Evolutionary conservation across 2,113 vertebrate genomes (phyloP).

Genomic region (Taxidea taxus): DNA sequence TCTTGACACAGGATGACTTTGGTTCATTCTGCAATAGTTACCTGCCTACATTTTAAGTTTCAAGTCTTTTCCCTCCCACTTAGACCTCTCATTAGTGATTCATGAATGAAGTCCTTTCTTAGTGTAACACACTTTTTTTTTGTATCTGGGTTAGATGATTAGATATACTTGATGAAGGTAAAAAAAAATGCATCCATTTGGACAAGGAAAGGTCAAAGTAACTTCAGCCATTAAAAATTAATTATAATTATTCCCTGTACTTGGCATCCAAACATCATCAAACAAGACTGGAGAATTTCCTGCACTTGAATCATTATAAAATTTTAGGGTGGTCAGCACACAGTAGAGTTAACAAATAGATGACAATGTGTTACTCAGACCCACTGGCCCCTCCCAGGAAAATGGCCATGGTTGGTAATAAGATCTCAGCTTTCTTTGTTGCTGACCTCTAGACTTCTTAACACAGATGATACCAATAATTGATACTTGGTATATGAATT

Average conservation of each 20-base stretch:
- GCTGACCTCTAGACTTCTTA: not conserved
- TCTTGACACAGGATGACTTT: constrained; percentile 20
- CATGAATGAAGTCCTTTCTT: not conserved
- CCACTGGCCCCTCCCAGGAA: not conserved
- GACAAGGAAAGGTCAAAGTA: not conserved
- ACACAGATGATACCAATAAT: not conserved
- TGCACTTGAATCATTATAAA: not conserved
- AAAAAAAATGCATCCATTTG: not conserved
- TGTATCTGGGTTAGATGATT: not conserved
- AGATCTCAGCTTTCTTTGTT: not conserved
- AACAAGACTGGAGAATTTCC: not conserved
- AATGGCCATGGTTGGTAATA: not conserved
- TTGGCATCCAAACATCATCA: not conserved
- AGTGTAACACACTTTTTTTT: not conserved
- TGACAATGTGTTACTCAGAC: not conserved
- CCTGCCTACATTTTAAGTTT: constrained; percentile 1
- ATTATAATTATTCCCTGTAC: not conserved
- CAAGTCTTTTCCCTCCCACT: not conserved
- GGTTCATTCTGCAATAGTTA: not conserved
- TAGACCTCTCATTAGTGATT: constrained; percentile 13
- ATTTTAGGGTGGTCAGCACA: not conserved
- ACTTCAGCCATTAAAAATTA: not conserved
- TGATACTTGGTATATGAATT: not conserved
- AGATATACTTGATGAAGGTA: not conserved
- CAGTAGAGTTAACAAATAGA: not conserved